A percentile compares a stretch with the other conserved stretches of the same genome.
Evolutionary conservation across 2,113 vertebrate genomes (phyloP).

Genomic region (Alligator sinensis): DNA sequence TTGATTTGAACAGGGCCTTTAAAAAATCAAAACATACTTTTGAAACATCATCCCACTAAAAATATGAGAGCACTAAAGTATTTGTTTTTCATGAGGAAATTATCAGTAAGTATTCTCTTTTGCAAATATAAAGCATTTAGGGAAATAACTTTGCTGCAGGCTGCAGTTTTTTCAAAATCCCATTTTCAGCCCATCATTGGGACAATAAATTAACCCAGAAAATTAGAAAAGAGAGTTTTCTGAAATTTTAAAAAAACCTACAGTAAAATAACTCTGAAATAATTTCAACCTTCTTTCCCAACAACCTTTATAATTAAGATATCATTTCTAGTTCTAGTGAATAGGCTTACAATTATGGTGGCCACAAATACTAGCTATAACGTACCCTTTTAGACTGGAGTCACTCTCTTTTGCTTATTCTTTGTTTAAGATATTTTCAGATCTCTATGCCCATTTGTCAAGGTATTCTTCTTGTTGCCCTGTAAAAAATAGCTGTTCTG

Average conservation of each 20-base stretch:
- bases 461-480: not conserved
- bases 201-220: not conserved
- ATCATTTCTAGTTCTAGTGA: not conserved
- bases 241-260: not conserved
- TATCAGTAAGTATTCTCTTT: not conserved
- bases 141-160: not conserved
- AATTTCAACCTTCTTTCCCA: not conserved
- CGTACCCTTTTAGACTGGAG: not conserved
- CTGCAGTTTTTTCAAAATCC: not conserved
- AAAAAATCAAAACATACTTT: not conserved
- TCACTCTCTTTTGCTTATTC: not conserved
- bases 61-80: not conserved
- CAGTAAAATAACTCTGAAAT: not conserved
- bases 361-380: not conserved
- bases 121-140: not conserved
- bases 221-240: not conserved
- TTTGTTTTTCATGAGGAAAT: not conserved
- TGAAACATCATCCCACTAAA: not conserved
- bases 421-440: not conserved
- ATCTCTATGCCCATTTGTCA: not conserved
- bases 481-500: not conserved
- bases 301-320: fast-evolving
- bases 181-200: not conserved
- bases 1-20: not conserved
- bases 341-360: not conserved